A percentile compares a stretch with the other conserved stretches of the same genome.
phyloP scores from a whole-genome alignment of 2,113 vertebrate species.

The Pelobates fuscus region DNA sequence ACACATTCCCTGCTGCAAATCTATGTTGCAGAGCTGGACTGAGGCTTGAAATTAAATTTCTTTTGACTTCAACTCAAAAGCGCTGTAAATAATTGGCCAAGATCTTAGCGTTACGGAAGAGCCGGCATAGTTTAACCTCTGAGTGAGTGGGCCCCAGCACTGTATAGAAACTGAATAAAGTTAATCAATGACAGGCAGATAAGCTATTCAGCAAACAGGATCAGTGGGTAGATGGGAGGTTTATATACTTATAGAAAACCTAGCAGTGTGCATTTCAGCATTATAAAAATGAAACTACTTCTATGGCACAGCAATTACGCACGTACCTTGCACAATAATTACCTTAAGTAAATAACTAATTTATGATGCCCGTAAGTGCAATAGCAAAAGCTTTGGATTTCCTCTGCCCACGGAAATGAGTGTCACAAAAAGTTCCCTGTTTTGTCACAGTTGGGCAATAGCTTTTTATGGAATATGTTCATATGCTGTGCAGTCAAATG shows the following conservation, averaged over 20 bases:
- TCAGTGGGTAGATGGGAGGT: slow-evolving; percentile 5
- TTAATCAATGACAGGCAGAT: slow-evolving; percentile 40
- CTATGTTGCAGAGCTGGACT: slow-evolving; percentile 20
- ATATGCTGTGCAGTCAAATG: not conserved
- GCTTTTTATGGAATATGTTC: not conserved
- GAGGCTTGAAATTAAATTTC: slow-evolving; percentile 34
- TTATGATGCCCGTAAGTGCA: not conserved
- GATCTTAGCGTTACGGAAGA: slow-evolving; percentile 34
- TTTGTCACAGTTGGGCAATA: slow-evolving; percentile 3
- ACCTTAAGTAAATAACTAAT: not conserved
- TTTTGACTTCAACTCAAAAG: slow-evolving; percentile 23
- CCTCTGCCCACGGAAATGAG: not conserved
- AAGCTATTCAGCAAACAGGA: slow-evolving; percentile 21
- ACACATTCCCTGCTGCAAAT: not conserved
- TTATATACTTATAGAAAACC: not conserved
- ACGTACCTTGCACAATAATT: not conserved
- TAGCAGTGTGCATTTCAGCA: not conserved
- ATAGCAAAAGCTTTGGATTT: slow-evolving; percentile 10
- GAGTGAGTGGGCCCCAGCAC: slow-evolving; percentile 24
- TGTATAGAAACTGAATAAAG: slow-evolving; percentile 11
- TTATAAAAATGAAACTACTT: not conserved
- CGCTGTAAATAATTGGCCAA: slow-evolving; percentile 42
- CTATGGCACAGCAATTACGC: slow-evolving; percentile 11
- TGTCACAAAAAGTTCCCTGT: not conserved
- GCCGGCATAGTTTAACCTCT: slow-evolving; percentile 35